phyloP scores from a whole-genome alignment of 2,797 vertebrate genomes.

The Tokudaia tokunoshimensis region DNA sequence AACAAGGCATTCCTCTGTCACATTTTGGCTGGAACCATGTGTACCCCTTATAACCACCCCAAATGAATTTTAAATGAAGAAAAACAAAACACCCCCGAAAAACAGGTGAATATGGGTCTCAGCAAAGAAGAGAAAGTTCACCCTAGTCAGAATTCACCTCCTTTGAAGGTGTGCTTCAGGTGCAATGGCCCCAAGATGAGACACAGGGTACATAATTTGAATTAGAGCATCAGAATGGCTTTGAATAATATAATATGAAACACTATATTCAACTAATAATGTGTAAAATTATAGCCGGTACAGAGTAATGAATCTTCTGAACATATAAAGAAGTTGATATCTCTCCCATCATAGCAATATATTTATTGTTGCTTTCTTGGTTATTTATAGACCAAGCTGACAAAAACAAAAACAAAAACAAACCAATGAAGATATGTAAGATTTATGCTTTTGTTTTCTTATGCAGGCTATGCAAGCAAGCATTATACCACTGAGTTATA shows the following conservation, averaged over 20 bases:
- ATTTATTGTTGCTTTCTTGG: background rate
- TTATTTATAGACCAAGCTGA: background rate
- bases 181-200: background rate
- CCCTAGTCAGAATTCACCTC: background rate
- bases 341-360: background rate
- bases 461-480: background rate
- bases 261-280: background rate
- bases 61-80: background rate
- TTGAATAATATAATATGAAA: background rate
- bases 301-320: background rate
- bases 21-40: too few species aligned
- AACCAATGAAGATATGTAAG: background rate
- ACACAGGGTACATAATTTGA: background rate
- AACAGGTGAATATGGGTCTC: background rate
- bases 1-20: too few species aligned
- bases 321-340: constrained; percentile 7
- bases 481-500: too few species aligned
- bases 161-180: background rate
- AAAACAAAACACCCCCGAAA: background rate
- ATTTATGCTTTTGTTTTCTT: background rate
- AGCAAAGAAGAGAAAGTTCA: constrained; percentile 5
- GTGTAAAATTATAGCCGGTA: background rate
- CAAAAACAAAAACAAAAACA: background rate
- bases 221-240: background rate
- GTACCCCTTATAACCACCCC: too few species aligned